Conservation (phyloP, 2,888 invertebrate genomes). For the Dicyrtomina minuta region DNA sequence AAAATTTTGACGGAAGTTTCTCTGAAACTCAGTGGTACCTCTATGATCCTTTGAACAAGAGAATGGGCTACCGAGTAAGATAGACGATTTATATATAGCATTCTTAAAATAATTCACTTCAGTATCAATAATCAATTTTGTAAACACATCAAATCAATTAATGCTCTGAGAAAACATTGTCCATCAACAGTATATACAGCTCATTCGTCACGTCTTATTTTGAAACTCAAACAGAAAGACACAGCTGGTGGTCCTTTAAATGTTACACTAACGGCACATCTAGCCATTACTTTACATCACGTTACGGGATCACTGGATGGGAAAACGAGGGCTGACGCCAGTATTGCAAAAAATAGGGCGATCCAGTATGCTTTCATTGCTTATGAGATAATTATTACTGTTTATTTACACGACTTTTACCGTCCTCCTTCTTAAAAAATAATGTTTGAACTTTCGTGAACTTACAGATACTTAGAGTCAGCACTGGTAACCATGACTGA, state of each 20-base stretch:
- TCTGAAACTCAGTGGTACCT: slow-evolving; percentile 48
- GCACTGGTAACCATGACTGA: slow-evolving; percentile 55
- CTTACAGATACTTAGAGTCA: slow-evolving; percentile 56
- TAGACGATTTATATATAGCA: too few relatives aligned
- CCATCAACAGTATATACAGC: too few relatives aligned
- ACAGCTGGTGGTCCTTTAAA: slow-evolving; percentile 52
- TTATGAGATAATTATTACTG: too few relatives aligned
- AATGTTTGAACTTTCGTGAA: background rate
- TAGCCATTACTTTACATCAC: slow-evolving; percentile 59
- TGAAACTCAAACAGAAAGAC: slow-evolving; percentile 28
- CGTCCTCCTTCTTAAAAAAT: background rate
- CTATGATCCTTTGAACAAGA: slow-evolving; percentile 53
- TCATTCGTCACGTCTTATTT: too few relatives aligned
- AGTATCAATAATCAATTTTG: too few relatives aligned
- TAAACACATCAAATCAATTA: too few relatives aligned
- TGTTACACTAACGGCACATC: slow-evolving; percentile 61
- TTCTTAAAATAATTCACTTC: too few relatives aligned
- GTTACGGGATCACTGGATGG: slow-evolving; percentile 56
- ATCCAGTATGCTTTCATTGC: slow-evolving; percentile 45
- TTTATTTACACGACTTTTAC: too few relatives aligned
- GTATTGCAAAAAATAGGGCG: slow-evolving; percentile 55
- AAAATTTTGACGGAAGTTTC: slow-evolving; percentile 55
- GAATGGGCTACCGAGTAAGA: slow-evolving; percentile 52
- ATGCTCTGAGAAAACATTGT: too few relatives aligned
- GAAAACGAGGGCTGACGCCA: slow-evolving; percentile 53